Conservation (phyloP, 2,113 vertebrate genomes). For the Cyanocitta stelleri region DNA sequence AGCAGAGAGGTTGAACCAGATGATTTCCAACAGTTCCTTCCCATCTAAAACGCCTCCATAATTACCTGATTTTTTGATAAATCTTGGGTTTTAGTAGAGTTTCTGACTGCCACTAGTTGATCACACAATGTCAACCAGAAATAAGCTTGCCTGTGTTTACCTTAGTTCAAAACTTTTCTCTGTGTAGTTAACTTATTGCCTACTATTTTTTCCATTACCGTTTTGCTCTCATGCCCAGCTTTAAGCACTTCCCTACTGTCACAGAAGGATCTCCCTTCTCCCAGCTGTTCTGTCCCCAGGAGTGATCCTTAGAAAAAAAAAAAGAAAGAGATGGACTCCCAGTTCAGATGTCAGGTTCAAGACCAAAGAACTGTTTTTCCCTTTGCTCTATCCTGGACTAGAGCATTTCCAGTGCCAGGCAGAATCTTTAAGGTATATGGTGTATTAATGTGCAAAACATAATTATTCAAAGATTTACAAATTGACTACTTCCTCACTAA, state of each 20-base stretch:
- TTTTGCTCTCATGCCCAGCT: not conserved
- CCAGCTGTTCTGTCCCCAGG: not conserved
- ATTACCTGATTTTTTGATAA: not conserved
- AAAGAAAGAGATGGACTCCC: not conserved
- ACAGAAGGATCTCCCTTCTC: not conserved
- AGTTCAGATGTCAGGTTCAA: not conserved
- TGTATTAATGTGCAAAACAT: not conserved
- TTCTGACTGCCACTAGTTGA: not conserved
- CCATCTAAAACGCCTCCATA: not conserved
- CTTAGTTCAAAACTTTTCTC: not conserved
- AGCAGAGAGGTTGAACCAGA: not conserved
- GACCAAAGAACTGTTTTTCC: not conserved
- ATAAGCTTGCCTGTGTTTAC: not conserved
- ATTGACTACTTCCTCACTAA: not conserved
- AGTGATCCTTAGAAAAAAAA: not conserved
- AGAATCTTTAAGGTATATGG: not conserved
- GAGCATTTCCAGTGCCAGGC: not conserved
- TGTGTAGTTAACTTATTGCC: not conserved
- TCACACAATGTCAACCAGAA: not conserved
- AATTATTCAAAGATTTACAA: not conserved
- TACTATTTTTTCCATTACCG: not conserved
- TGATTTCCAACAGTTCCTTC: not conserved
- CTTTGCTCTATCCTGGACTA: not conserved
- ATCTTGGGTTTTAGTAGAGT: not conserved
- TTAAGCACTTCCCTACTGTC: not conserved